Evolutionary conservation across 2,113 vertebrate species (phyloP).

Genomic region (Cacatua alba): DNA sequence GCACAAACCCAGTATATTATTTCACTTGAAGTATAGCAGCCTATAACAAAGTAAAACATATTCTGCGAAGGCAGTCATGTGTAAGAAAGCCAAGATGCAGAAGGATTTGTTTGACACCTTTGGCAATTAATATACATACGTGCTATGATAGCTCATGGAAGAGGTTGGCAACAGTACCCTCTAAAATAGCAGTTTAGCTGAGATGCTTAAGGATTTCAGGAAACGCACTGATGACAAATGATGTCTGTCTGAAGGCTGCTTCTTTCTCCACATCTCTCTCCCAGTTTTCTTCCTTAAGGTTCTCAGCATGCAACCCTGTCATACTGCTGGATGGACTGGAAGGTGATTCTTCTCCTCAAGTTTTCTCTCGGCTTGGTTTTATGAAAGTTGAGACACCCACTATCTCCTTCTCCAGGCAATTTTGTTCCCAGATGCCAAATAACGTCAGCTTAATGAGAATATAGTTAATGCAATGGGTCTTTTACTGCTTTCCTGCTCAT

Average conservation of each 20-base stretch:
- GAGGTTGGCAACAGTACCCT: background rate
- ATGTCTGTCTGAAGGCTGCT: background rate
- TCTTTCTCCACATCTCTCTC: background rate
- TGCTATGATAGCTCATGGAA: conserved; percentile 27
- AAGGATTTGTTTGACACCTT: conserved; percentile 24
- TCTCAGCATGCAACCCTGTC: background rate
- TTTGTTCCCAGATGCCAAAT: background rate
- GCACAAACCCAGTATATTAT: background rate
- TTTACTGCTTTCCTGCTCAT: background rate
- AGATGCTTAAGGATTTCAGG: background rate
- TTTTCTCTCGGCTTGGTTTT: background rate
- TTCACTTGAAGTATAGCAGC: background rate
- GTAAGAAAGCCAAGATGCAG: conserved; percentile 16
- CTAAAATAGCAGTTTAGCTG: conserved; percentile 5
- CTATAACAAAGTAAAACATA: background rate
- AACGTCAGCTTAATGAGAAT: background rate
- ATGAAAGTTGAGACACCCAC: background rate
- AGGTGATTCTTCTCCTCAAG: background rate
- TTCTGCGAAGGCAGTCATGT: conserved; percentile 20
- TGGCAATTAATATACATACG: conserved; percentile 33
- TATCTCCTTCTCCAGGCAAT: background rate
- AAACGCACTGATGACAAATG: background rate
- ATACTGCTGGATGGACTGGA: background rate
- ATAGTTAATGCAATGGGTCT: background rate
- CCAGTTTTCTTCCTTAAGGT: background rate